phyloP scores from a whole-genome alignment of 1,140 invertebrate genomes.

The Gonatopus flavifemur region DNA sequence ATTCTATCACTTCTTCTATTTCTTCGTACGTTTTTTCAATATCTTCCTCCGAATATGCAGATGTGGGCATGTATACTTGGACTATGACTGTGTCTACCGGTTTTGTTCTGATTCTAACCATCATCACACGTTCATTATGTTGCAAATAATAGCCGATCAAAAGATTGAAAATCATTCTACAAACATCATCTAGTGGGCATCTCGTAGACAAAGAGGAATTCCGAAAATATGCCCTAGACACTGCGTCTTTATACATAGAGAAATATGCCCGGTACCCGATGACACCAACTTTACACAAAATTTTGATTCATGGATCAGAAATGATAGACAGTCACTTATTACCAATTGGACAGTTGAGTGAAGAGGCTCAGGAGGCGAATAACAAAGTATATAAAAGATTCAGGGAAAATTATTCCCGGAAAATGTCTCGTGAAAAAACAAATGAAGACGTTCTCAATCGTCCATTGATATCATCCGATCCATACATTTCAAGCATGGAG shows the following conservation, averaged over 20 bases:
- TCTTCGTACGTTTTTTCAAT: too few relatives aligned
- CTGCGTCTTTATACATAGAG: background rate
- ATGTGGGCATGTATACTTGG: too few relatives aligned
- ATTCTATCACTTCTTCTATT: too few relatives aligned
- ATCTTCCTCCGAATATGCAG: too few relatives aligned
- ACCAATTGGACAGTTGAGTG: background rate
- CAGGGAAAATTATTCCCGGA: background rate
- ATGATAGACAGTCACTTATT: background rate
- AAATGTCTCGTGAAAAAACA: background rate
- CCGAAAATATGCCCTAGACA: background rate
- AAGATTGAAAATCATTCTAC: background rate
- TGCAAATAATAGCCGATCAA: conserved; percentile 12
- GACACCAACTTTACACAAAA: conserved; percentile 7
- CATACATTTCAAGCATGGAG: too few relatives aligned
- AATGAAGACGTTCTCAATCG: background rate
- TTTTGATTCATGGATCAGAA: too few relatives aligned
- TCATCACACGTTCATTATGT: too few relatives aligned
- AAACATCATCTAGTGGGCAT: background rate
- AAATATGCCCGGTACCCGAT: conserved; percentile 3
- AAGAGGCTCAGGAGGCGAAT: background rate
- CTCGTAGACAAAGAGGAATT: background rate
- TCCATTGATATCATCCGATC: background rate
- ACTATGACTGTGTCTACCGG: too few relatives aligned
- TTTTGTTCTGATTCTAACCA: too few relatives aligned
- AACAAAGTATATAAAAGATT: background rate